phyloP scores from a whole-genome alignment of 2,113 vertebrate species.

The Sakesphorus luctuosus region DNA sequence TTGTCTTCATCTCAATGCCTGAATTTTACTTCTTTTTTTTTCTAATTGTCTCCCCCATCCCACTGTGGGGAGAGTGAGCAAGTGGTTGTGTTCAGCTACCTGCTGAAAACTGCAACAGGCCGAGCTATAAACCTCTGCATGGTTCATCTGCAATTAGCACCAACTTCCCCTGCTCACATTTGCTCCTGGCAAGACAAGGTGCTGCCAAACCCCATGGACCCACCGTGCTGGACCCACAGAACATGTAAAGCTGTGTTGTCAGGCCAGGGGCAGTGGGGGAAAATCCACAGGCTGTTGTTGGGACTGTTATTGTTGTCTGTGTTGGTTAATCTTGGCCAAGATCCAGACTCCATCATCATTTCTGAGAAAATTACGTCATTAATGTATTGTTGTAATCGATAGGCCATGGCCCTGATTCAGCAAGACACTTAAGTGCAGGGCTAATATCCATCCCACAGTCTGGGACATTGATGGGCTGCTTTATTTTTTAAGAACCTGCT shows the following conservation, averaged over 20 bases:
- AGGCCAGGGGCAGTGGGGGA: rapidly evolving
- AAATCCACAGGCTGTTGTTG: rapidly evolving
- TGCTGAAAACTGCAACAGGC: neutral
- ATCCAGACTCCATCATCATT: neutral
- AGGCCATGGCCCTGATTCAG: slow-evolving; percentile 33
- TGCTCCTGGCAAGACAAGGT: neutral
- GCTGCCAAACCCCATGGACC: rapidly evolving
- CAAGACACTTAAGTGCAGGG: slow-evolving; percentile 2
- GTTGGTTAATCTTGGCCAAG: neutral
- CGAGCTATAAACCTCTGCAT: neutral
- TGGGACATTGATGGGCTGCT: neutral
- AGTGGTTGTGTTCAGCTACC: neutral
- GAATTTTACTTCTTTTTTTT: neutral
- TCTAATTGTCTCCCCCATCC: neutral
- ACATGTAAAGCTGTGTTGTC: rapidly evolving
- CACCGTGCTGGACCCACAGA: rapidly evolving
- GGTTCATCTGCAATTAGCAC: neutral
- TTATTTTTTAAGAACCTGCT: neutral
- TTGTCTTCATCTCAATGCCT: no score
- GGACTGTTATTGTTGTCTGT: neutral
- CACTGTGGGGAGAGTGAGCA: neutral
- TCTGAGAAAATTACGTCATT: slow-evolving; percentile 39
- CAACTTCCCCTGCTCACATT: neutral
- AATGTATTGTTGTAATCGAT: neutral
- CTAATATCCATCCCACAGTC: neutral